Evolutionary conservation across 2,888 invertebrate genomes (phyloP).

Genomic region (Protophormia terraenovae): DNA sequence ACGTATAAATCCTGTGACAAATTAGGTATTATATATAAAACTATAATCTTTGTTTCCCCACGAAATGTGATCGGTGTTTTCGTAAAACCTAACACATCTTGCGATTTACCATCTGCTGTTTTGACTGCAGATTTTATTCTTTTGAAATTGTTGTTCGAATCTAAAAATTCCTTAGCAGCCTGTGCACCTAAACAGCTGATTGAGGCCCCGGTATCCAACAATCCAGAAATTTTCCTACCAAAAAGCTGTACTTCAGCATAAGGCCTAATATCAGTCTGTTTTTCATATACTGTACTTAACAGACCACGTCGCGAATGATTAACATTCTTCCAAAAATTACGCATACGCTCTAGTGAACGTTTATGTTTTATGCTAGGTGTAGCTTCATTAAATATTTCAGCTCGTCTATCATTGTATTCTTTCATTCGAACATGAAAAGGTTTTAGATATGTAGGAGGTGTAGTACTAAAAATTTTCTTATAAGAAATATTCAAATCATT

Average conservation of each 20-base stretch:
- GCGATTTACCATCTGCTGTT: conserved; percentile 14
- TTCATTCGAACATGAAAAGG: background rate
- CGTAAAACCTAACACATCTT: background rate
- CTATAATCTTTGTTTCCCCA: background rate
- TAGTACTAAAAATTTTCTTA: too few relatives aligned
- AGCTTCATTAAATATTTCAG: background rate
- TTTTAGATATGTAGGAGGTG: background rate
- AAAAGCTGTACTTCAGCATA: too few relatives aligned
- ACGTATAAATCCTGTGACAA: conserved; percentile 18
- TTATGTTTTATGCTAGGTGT: background rate
- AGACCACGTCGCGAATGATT: background rate
- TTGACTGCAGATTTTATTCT: background rate
- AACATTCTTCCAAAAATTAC: background rate
- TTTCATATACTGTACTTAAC: conserved; percentile 1
- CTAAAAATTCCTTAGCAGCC: background rate
- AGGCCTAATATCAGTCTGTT: conserved; percentile 7
- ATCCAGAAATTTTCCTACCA: background rate
- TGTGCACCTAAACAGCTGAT: background rate
- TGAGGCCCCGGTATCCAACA: conserved; percentile 11
- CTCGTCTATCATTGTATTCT: background rate
- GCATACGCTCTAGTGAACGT: background rate
- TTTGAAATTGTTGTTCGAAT: background rate
- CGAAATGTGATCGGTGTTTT: background rate
- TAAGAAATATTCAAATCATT: background rate
- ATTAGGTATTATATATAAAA: conserved; percentile 32